Evolutionary conservation across 2,797 vertebrate genomes (phyloP).

Genomic region (Crocodylus rhombifer): DNA sequence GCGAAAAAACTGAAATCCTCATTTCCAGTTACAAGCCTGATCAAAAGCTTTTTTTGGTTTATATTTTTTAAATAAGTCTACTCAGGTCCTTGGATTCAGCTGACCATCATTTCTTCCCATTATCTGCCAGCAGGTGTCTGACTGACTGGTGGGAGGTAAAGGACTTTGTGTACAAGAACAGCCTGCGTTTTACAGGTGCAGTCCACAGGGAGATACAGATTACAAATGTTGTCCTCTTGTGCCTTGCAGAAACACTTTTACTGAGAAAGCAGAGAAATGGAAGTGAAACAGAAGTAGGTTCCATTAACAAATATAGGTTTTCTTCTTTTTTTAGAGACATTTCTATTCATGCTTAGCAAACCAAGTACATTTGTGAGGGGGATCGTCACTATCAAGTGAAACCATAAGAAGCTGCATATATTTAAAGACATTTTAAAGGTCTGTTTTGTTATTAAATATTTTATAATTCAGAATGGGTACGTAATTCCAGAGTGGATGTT

Average conservation of each 20-base stretch:
- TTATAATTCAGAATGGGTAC: not conserved
- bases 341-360: constrained; percentile 22
- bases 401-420: not conserved
- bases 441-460: not conserved
- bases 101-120: not conserved
- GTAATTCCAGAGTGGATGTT: not conserved
- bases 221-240: not conserved
- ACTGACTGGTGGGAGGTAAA: not conserved
- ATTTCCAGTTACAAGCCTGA: not conserved
- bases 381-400: not conserved
- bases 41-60: not conserved
- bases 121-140: not conserved
- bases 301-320: not conserved
- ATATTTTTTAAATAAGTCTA: not conserved
- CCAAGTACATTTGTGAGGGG: not conserved
- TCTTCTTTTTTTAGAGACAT: not conserved
- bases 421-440: not conserved
- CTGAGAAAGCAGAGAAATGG: constrained; percentile 15
- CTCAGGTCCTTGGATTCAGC: not conserved
- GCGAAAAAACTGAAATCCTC: not conserved
- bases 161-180: not conserved
- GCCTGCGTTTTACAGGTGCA: not conserved
- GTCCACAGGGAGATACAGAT: not conserved
- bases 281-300: not conserved
- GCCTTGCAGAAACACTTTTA: not conserved